These are phyloP conservation scores for Bombus terrestris DNA, from an alignment of 1,140 invertebrate species.

Conservation along the genomic window DNA sequence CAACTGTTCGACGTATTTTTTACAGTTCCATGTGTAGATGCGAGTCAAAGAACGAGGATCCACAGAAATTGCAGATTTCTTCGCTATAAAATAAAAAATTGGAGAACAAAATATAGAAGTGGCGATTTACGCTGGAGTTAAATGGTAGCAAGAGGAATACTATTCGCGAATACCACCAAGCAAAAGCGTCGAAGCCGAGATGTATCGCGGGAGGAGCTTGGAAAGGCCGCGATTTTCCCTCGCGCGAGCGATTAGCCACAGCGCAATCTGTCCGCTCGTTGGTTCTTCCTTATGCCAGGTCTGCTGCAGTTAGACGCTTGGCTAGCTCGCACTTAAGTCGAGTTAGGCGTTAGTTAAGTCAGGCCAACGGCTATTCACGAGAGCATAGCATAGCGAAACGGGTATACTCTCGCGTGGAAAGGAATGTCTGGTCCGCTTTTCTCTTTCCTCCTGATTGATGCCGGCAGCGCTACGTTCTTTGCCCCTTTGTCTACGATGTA, in stretches of 20 bases:
- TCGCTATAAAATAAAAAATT: no score
- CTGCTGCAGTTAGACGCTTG: not conserved
- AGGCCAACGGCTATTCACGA: slow-evolving; percentile 39
- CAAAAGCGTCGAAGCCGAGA: slow-evolving; percentile 28
- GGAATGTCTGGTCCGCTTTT: slow-evolving; percentile 47
- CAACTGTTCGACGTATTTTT: no score
- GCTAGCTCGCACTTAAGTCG: slow-evolving; percentile 53
- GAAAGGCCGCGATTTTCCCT: slow-evolving; percentile 63
- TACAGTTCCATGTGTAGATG: no score
- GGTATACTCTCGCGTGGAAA: slow-evolving; percentile 4
- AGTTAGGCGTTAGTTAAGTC: slow-evolving; percentile 59
- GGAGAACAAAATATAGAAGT: no score
- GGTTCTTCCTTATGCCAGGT: slow-evolving; percentile 14
- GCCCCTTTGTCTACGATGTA: slow-evolving; percentile 52
- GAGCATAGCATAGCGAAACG: slow-evolving; percentile 18
- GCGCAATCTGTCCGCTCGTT: slow-evolving; percentile 29
- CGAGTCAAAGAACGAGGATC: no score
- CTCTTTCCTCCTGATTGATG: slow-evolving; percentile 70
- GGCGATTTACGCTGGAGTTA: no score
- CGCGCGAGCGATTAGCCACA: slow-evolving; percentile 70
- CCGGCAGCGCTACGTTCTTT: slow-evolving; percentile 62
- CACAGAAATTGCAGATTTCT: no score
- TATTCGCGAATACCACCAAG: not conserved
- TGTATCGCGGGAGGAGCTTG: no score
- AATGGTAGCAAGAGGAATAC: no score